Evolutionary conservation across 2,113 vertebrate species (phyloP), one percentile per base, ranked within the genome.

Genomic region (Gambusia holbrooki): DNA sequence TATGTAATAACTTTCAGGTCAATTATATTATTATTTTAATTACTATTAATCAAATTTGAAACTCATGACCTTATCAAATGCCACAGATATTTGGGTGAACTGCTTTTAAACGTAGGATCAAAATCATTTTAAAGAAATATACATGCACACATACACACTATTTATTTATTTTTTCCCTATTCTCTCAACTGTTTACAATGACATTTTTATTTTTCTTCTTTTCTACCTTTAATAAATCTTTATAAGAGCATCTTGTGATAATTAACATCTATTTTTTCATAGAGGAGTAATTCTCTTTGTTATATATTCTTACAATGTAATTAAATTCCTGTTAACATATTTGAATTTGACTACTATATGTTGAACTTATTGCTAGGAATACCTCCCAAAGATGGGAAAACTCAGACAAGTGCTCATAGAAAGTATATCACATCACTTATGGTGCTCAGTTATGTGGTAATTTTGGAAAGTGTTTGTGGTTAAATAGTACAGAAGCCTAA

Each of bases 321-420:
- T 54, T 4, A 22, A 54, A 51, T 19, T 19, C 14, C 48, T 22
- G 19, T 51, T 58, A 2, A 58, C 22, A n/a, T 58, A 58, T 0
- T 22, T 9, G 7, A 25, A 6, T 58, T n/a, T n/a, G 8, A 25
- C 25, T 25, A 10, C 17, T 27, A 2, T 64, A 15, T 61, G 29
- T 68, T 74, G 12, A 69, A 77, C 74, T 67, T 74, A 68, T 6
- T 78, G 73, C 69, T 69, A 67, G 77, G 65, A 76, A 80, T 84
- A 81, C 73, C 73, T 76, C 80, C 74, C 84, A 88, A 81, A 81
- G 82, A 83, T 74, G 33, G 54, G 17, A 22, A 68, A 77, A 62
- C 25, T n/a, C 58, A 72, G 40, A 15, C 30, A 27, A 67, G 69
- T 35, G 40, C 60, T 62, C 25, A 10, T 70, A 22, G 71, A 65